Percentiles rank a stretch among this genome's conserved stretches.
phyloP scores from a whole-genome alignment of 2,797 vertebrate genomes.

The Acridotheres tristis region DNA sequence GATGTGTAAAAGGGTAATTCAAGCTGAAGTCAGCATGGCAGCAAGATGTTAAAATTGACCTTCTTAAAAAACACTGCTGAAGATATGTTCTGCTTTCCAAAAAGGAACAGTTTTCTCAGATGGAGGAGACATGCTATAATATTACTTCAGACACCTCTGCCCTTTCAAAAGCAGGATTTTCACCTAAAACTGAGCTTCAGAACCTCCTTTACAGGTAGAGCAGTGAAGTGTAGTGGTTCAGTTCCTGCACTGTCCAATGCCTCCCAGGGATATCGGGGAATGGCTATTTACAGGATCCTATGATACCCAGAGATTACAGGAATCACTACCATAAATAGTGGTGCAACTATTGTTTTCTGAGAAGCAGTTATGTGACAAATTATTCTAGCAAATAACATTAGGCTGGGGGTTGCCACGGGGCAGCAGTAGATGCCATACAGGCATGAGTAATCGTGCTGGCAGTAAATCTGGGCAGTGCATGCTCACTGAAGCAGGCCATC shows the following conservation, averaged over 20 bases:
- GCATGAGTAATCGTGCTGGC: not conserved
- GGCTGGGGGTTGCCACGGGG: not conserved
- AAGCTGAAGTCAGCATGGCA: not conserved
- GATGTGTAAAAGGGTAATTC: not conserved
- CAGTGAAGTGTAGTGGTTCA: not conserved
- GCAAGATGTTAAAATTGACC: not conserved
- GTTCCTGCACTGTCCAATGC: not conserved
- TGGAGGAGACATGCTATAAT: not conserved
- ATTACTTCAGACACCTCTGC: not conserved
- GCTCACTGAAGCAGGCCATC: not conserved
- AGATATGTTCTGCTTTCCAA: not conserved
- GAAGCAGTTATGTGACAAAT: not conserved
- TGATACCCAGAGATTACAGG: not conserved
- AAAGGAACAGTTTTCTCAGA: not conserved
- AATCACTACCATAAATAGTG: not conserved
- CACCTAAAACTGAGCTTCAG: not conserved
- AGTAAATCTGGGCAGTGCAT: not conserved
- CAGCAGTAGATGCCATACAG: not conserved
- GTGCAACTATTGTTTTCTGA: slow-evolving; percentile 9
- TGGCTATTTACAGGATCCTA: not conserved
- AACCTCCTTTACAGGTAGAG: not conserved
- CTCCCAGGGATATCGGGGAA: not conserved
- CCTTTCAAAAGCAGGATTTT: not conserved
- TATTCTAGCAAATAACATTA: not conserved
- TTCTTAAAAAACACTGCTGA: not conserved